A percentile compares a stretch with the other conserved stretches of the same genome.
phyloP scores from a whole-genome alignment of 2,797 vertebrate species.

The Sphaeramia orbicularis region DNA sequence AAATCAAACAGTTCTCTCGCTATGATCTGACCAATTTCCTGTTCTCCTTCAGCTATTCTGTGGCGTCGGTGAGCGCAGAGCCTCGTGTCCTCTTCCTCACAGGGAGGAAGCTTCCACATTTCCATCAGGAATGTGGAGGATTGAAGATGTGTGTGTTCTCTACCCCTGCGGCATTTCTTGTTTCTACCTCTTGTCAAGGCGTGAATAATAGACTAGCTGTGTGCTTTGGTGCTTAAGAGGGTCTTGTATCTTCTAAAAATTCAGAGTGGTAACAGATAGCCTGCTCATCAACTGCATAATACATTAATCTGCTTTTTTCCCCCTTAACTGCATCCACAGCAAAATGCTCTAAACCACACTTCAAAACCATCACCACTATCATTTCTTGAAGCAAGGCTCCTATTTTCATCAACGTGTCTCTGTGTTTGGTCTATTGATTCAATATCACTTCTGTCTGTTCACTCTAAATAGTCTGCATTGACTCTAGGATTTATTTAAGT shows the following conservation, averaged over 20 bases:
- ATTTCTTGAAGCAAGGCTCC: slow-evolving; percentile 33
- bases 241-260: slow-evolving; percentile 25
- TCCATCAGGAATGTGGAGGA: slow-evolving; percentile 18
- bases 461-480: slow-evolving; percentile 53
- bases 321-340: neutral
- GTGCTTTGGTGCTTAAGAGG: slow-evolving; percentile 16
- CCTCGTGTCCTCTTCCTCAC: neutral
- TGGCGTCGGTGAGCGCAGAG: neutral
- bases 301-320: slow-evolving; percentile 4
- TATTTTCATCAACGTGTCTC: slow-evolving; percentile 47
- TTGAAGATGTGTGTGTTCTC: slow-evolving; percentile 15
- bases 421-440: slow-evolving; percentile 51
- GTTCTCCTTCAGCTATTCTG: slow-evolving; percentile 9
- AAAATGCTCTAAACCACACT: neutral
- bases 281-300: slow-evolving; percentile 16
- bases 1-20: slow-evolving; percentile 34
- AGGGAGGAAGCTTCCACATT: slow-evolving; percentile 33
- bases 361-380: slow-evolving; percentile 5
- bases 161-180: slow-evolving; percentile 13
- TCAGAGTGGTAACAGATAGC: slow-evolving; percentile 8
- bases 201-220: slow-evolving; percentile 59
- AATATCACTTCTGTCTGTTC: slow-evolving; percentile 36
- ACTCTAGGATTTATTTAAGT: slow-evolving; percentile 58
- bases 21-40: slow-evolving; percentile 29
- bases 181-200: slow-evolving; percentile 14